A percentile compares a stretch with the other conserved stretches of the same genome.
These are phyloP conservation scores for Argya squamiceps DNA, from an alignment of 2,797 vertebrate genomes.

Conservation along the genomic window DNA sequence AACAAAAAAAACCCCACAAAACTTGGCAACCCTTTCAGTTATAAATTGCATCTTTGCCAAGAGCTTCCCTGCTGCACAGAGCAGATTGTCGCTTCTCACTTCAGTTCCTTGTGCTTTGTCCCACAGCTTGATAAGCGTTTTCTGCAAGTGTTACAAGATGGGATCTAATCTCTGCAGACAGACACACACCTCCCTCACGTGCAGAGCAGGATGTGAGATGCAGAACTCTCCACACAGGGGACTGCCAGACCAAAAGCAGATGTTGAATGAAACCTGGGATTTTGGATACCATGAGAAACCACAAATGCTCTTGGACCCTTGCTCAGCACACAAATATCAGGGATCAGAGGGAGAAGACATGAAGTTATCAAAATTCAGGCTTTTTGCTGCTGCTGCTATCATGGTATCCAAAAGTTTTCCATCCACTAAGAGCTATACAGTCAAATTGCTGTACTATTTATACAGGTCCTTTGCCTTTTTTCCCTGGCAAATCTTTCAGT, in stretches of 20 bases:
- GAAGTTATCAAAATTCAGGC: background rate
- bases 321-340: background rate
- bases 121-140: slow-evolving; percentile 1
- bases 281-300: background rate
- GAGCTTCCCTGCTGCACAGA: slow-evolving; percentile 30
- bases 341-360: background rate
- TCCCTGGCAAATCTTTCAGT: background rate
- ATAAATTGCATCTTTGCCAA: slow-evolving; percentile 20
- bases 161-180: background rate
- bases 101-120: background rate
- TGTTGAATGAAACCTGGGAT: background rate
- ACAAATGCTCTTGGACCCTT: background rate
- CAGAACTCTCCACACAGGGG: background rate
- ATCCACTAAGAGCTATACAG: background rate
- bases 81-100: slow-evolving; percentile 50
- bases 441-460: background rate
- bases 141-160: background rate
- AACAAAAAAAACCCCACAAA: background rate
- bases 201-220: background rate
- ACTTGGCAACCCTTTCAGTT: background rate
- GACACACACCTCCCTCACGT: background rate
- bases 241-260: background rate
- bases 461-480: background rate
- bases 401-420: background rate
- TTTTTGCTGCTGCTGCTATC: background rate